phyloP scores from a whole-genome alignment of 2,113 vertebrate species.

The Dasyornis broadbenti region DNA sequence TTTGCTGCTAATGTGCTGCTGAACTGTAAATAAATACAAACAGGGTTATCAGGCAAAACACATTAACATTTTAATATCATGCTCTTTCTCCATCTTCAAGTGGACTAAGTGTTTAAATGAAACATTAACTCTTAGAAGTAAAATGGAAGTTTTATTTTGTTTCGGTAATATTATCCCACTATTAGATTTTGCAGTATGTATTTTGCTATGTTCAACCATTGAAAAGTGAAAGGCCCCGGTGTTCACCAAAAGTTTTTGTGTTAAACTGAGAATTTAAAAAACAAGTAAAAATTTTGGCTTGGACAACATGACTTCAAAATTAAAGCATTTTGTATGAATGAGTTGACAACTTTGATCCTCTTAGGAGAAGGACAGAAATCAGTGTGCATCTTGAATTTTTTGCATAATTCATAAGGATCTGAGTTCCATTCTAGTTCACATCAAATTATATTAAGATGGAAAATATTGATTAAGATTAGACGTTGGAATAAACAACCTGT shows the following conservation, averaged over 20 bases:
- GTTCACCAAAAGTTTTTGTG: background rate
- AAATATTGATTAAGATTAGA: background rate
- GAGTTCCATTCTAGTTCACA: background rate
- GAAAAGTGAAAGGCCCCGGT: background rate
- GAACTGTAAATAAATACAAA: conserved; percentile 1
- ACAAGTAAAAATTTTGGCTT: background rate
- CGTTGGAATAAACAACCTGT: background rate
- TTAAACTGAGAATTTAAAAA: background rate
- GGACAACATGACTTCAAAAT: background rate
- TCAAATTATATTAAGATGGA: background rate
- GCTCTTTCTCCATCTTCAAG: background rate
- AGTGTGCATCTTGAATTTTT: background rate
- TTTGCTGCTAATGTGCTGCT: conserved; percentile 16
- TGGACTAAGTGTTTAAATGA: background rate
- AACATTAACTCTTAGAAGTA: background rate
- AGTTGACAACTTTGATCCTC: background rate
- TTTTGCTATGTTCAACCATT: background rate
- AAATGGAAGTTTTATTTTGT: background rate
- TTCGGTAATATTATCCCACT: background rate
- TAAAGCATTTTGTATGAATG: background rate
- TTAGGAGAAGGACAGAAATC: background rate
- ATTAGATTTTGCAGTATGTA: background rate
- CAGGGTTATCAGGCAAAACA: background rate
- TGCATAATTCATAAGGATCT: background rate
- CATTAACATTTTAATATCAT: background rate